Percentiles rank a stretch among this genome's conserved stretches.
These are phyloP conservation scores for Eriosoma lanigerum DNA, from an alignment of 1,140 invertebrate genomes.

Conservation along the genomic window DNA sequence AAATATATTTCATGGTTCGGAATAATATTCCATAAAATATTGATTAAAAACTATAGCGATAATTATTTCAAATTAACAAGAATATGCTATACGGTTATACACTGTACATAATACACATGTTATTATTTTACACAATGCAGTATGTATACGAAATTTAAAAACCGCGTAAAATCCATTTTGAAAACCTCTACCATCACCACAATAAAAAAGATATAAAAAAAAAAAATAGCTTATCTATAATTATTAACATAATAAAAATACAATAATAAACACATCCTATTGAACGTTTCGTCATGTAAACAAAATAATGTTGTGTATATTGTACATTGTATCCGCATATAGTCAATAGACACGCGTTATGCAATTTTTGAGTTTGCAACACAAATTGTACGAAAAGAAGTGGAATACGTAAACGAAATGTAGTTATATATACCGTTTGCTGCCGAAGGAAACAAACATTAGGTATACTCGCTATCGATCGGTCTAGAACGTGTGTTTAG, in stretches of 20 bases:
- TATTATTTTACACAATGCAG: too few species aligned
- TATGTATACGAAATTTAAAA: not conserved
- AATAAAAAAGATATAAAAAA: not conserved
- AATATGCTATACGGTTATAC: too few species aligned
- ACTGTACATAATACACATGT: too few species aligned
- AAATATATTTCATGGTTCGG: too few species aligned
- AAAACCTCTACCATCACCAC: not conserved
- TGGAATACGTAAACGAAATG: slow-evolving; percentile 17
- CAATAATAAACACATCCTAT: slow-evolving; percentile 18
- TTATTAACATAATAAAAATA: not conserved
- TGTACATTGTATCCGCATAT: not conserved
- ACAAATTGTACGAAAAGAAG: slow-evolving; percentile 13
- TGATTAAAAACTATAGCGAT: not conserved
- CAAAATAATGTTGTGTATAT: not conserved
- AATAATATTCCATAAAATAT: slow-evolving; percentile 25
- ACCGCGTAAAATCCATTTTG: not conserved
- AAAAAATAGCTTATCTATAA: not conserved
- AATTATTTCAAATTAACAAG: not conserved
- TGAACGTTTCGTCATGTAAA: slow-evolving; percentile 12
- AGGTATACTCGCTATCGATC: not conserved
- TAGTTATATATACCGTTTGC: slow-evolving; percentile 35
- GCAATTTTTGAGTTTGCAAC: slow-evolving; percentile 46
- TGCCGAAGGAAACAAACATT: not conserved
- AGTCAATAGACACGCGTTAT: slow-evolving; percentile 20
- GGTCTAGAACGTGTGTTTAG: not conserved